Percentiles rank a stretch among this genome's conserved stretches.
These are phyloP conservation scores for Sebastes paucispinis DNA, from an alignment of 2,797 vertebrate genomes.

Conservation along the genomic window DNA sequence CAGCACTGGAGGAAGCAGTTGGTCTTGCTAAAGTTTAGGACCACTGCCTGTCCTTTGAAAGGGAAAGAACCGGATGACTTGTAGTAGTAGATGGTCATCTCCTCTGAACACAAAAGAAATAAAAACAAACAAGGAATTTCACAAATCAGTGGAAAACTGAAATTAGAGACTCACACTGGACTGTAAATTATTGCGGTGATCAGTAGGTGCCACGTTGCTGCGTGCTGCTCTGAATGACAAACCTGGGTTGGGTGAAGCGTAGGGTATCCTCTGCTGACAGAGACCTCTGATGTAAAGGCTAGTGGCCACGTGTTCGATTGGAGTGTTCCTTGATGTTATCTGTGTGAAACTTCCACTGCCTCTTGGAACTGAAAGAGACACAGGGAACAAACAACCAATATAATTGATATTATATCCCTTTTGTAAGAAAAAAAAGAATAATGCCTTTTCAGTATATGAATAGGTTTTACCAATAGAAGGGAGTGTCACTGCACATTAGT, in stretches of 20 bases:
- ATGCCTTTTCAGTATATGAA: neutral
- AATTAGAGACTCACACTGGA: neutral
- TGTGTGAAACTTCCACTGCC: constrained; percentile 48
- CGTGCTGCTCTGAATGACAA: neutral
- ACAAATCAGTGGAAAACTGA: neutral
- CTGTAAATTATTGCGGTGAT: neutral
- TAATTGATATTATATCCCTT: neutral
- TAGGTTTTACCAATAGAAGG: neutral
- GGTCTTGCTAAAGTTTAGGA: constrained; percentile 77
- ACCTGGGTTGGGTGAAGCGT: constrained; percentile 70
- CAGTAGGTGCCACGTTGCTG: neutral
- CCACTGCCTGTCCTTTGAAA: constrained; percentile 74
- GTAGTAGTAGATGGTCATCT: constrained; percentile 82
- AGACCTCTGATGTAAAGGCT: constrained; percentile 52
- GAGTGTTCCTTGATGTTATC: neutral
- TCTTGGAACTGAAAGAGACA: constrained; percentile 62
- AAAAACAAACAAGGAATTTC: neutral
- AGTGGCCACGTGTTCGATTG: constrained; percentile 45
- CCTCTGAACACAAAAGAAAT: constrained; percentile 58
- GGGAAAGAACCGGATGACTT: neutral
- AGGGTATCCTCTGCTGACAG: constrained; percentile 20
- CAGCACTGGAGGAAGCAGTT: constrained; percentile 79
- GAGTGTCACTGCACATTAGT: neutral
- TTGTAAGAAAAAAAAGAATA: neutral
- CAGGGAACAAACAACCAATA: neutral